phyloP scores from a whole-genome alignment of 2,797 vertebrate species.

The Nyctibius grandis region DNA sequence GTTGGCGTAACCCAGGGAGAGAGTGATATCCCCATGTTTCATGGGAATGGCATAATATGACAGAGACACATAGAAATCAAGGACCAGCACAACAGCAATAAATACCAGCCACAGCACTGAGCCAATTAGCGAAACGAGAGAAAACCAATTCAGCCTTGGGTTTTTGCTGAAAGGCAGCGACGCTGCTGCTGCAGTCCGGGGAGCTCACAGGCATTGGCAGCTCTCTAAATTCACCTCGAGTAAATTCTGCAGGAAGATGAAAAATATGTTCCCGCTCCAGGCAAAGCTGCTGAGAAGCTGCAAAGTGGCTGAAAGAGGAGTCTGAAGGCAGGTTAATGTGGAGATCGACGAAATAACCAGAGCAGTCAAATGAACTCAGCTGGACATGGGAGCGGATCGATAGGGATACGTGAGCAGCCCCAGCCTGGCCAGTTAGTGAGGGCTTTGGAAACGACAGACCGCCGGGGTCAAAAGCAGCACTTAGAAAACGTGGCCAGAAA shows the following conservation, averaged over 20 bases:
- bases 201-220: background rate
- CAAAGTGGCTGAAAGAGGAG: background rate
- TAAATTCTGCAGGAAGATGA: constrained; percentile 14
- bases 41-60: background rate
- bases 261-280: background rate
- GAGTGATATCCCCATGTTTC: background rate
- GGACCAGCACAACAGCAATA: background rate
- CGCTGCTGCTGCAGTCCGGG: background rate
- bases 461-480: background rate
- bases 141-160: background rate
- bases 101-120: background rate
- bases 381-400: fast-evolving
- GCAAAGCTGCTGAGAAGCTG: background rate
- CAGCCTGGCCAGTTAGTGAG: background rate
- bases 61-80: background rate
- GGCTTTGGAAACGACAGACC: background rate
- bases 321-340: background rate
- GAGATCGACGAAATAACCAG: background rate
- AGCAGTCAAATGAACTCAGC: background rate
- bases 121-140: constrained; percentile 15
- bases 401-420: background rate
- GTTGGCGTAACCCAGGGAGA: background rate
- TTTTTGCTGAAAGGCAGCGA: background rate
- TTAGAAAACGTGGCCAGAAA: background rate
- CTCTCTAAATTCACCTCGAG: background rate